Evolutionary conservation across 2,113 vertebrate genomes (phyloP), one percentile per base, ranked within the genome.

Genomic region (Anarhynchus alexandrinus): DNA sequence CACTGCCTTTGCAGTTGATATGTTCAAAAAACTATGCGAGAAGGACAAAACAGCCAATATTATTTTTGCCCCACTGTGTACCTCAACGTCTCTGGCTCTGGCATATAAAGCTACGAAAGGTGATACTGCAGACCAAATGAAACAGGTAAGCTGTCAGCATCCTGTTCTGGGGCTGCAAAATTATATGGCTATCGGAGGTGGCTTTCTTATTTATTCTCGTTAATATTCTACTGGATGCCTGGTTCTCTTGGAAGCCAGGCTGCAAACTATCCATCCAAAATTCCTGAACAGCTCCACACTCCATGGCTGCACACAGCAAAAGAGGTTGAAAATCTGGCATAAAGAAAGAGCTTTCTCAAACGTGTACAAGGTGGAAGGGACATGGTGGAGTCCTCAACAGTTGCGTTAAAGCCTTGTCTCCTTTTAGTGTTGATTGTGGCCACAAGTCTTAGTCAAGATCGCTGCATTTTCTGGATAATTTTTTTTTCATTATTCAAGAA

Each of bases 11-110:
- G 98, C 98, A 12, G 97, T 98, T 76, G 98, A 98, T 58, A 52
- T 98, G 77, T 98, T 98, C 93, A 98, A 98, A 91, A 97, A 98
- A 18, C 92, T 98, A 2, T 98, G 97, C 6, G 97, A 97, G 54
- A 97, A 97, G 59, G 97, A 98, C 74, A 98, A 93, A 58, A 80
- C 34, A 17, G 90, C 84, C 74, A 98, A 98, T 55, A 78, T 98
- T 61, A 85, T 98, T 87, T 98, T 98, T 93, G 98, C 98, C 51
- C 98, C 98, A 1, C 83, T 98, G 64, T 98, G 98, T 70, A 97
- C 98, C 8, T 98, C 98, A 47, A 98, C 98, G 0, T 98, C 98
- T 77, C 80, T 98, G 94, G 98, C 98, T 73, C 97, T 98, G 86
- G 97, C 97, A 47, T 98, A 98, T 83, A 98, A 98, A 77, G 98